These are phyloP conservation scores for Heteromormyrus szaboi DNA, from an alignment of 2,797 vertebrate genomes.

Conservation along the genomic window DNA sequence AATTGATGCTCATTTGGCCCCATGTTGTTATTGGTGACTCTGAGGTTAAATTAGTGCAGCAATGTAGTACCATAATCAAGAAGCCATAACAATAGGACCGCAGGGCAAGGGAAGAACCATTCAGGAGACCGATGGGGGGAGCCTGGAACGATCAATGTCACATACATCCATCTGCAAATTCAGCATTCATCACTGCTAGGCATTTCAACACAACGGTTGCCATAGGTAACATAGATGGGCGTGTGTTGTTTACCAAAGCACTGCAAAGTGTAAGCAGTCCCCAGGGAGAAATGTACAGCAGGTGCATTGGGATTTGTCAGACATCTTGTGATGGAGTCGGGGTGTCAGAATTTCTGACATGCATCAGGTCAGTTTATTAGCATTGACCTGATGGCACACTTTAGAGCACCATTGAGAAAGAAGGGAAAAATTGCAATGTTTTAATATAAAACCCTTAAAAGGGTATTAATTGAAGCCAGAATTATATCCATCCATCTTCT, in stretches of 20 bases:
- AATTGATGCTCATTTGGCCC: not conserved
- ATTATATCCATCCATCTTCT: not conserved
- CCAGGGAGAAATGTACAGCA: not conserved
- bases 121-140: not conserved
- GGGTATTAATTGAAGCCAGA: not conserved
- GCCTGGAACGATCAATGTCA: not conserved
- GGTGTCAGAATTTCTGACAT: not conserved
- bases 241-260: not conserved
- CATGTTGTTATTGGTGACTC: not conserved
- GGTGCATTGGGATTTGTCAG: not conserved
- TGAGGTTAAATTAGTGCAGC: not conserved
- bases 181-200: not conserved
- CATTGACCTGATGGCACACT: not conserved
- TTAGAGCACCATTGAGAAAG: not conserved
- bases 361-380: slow-evolving; percentile 2
- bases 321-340: not conserved
- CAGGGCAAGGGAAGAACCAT: not conserved
- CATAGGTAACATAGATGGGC: not conserved
- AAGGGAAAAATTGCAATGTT: not conserved
- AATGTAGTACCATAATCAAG: not conserved
- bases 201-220: slow-evolving; percentile 2
- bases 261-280: not conserved
- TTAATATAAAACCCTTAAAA: not conserved
- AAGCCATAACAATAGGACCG: not conserved
- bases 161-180: not conserved